Base-by-base conservation (phyloP, 64 coral and sea anemone genomes). In the Montipora capricornis region DNA sequence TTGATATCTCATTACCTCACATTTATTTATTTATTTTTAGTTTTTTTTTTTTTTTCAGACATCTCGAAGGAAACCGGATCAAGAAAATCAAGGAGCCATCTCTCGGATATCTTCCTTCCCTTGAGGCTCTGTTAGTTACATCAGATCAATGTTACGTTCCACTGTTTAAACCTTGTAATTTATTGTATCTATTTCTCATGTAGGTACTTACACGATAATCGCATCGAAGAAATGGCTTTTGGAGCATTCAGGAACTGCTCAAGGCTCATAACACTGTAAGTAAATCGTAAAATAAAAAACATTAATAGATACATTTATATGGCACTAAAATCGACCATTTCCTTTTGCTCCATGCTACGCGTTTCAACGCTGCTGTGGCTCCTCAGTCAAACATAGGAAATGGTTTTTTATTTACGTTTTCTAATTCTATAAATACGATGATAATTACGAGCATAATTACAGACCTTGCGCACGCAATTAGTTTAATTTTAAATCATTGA, bases 191-290 rank as follows among this genome's bases (percentile, higher is more conserved):
- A 24, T 48, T 1, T 9, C 44, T 59, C 10, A 24, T 84, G 16
- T 2, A 93, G 91, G 47, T 87, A 87, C 55, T 71, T 93, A 49
- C 74, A 87, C 70, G 48, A 64, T 44, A 93, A 93, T 80, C 82
- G 83, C 11, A 80, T 93, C 14, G 84, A 66, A 19, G 80, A 93
- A 93, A 16, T 93, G 59, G 50, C 73, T 7, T 75, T 87, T 87
- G 83, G 67, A 3, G 78, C 83, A 48, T 93, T 93, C 58, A 81
- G 16, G 45, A 49, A 68, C 61, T 79, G 84, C 50, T 50, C 91
- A 20, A 78, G 37, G 48, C 74, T 93, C 14, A 52, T 50, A 68
- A 87, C 82, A 64, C 79, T 93, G 91, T 93, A 68, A 87, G 91
- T 93, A 49, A 4, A 78, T 8, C 14, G 47, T 1, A 47, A 3